phyloP scores from a whole-genome alignment of 2,113 vertebrate species.

The Passer montanus region DNA sequence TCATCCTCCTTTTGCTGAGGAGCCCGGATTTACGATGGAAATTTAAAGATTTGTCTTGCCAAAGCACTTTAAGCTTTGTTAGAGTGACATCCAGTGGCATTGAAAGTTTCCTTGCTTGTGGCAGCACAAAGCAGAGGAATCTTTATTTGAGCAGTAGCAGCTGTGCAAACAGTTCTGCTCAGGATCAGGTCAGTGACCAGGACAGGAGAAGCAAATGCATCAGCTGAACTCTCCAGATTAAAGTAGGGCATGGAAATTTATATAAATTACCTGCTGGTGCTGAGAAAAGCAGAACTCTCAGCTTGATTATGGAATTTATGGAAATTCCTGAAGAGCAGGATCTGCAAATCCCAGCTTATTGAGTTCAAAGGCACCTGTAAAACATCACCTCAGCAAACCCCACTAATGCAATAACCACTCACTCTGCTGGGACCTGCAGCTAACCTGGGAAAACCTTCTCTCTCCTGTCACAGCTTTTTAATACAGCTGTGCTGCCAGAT shows the following conservation, averaged over 20 bases:
- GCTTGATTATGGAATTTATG: not conserved
- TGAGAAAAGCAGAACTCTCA: not conserved
- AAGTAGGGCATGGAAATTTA: not conserved
- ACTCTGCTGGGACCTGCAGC: not conserved
- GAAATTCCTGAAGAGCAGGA: not conserved
- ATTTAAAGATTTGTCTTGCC: not conserved
- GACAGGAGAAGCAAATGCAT: not conserved
- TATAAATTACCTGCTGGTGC: not conserved
- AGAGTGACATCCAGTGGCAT: conserved; percentile 41
- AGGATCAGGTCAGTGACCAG: not conserved
- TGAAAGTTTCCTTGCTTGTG: not conserved
- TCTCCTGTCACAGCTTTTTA: not conserved
- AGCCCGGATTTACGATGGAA: not conserved
- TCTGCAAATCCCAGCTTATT: not conserved
- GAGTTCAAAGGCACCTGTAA: not conserved
- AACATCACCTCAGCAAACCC: not conserved
- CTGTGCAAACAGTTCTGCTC: not conserved
- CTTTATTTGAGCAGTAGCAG: fast-evolving
- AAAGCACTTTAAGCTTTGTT: not conserved
- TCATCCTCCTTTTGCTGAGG: not conserved
- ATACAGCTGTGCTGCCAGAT: not conserved
- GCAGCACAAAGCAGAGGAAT: not conserved
- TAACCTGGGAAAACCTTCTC: not conserved
- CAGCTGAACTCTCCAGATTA: not conserved
- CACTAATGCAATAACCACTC: not conserved